A percentile compares a stretch with the other conserved stretches of the same genome.
Evolutionary conservation across 2,113 vertebrate genomes (phyloP).

Genomic region (Apteryx mantelli): DNA sequence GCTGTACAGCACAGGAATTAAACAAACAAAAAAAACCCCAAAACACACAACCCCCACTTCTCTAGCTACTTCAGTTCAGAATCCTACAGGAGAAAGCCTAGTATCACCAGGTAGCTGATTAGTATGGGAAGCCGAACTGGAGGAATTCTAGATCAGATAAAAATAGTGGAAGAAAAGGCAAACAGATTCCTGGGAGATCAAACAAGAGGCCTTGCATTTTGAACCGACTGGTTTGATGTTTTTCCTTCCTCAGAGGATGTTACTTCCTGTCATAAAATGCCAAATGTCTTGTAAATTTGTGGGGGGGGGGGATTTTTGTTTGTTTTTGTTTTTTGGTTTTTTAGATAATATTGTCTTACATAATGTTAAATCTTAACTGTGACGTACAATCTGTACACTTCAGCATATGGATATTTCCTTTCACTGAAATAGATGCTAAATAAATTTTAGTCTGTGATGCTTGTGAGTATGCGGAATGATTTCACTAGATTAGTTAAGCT

Average conservation of each 20-base stretch:
- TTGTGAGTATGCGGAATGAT: background rate
- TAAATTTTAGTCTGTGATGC: background rate
- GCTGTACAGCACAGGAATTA: background rate
- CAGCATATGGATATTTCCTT: background rate
- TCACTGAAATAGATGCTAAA: background rate
- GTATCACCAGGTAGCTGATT: background rate
- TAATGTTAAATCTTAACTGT: background rate
- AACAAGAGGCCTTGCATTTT: background rate
- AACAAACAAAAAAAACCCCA: background rate
- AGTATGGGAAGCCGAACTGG: background rate
- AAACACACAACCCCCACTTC: background rate
- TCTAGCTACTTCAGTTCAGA: background rate
- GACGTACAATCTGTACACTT: background rate
- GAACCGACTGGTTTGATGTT: background rate
- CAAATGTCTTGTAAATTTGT: background rate
- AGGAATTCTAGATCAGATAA: background rate
- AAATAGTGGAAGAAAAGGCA: background rate
- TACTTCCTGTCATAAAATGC: background rate
- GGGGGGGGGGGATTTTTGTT: no score
- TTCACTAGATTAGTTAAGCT: background rate
- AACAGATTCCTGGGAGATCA: background rate
- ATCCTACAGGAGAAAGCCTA: background rate
- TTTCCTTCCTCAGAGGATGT: background rate
- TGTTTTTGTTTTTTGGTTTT: background rate
- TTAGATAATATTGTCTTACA: background rate